Conservation (phyloP, 2,888 invertebrate genomes). For the Noctua janthe region DNA sequence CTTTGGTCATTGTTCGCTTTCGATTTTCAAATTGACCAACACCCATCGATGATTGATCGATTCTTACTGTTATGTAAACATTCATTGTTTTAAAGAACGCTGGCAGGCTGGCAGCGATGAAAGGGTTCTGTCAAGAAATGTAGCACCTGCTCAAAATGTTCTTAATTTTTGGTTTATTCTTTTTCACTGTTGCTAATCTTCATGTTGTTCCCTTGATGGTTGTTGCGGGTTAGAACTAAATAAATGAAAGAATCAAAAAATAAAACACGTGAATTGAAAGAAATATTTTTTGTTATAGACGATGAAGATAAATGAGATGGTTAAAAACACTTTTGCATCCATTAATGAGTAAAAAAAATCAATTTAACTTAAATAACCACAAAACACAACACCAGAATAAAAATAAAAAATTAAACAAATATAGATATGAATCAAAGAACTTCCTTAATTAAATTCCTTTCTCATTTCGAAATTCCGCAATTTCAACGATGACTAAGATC, state of each 20-base stretch:
- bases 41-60: slow-evolving; percentile 35
- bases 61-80: slow-evolving; percentile 45
- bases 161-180: background rate
- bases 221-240: background rate
- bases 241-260: background rate
- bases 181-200: background rate
- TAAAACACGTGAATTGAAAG: background rate
- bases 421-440: background rate
- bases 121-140: slow-evolving; percentile 4
- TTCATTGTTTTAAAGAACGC: slow-evolving; percentile 40
- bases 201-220: background rate
- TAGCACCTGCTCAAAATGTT: background rate
- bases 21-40: slow-evolving; percentile 60
- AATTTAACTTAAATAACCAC: background rate
- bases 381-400: background rate
- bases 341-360: background rate
- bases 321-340: background rate
- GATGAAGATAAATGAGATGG: background rate
- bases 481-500: slow-evolving; percentile 34
- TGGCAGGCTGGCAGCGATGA: background rate
- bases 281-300: background rate
- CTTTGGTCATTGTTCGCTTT: slow-evolving; percentile 63
- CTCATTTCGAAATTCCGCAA: slow-evolving; percentile 23
- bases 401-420: background rate
- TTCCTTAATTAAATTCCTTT: slow-evolving; percentile 3